Evolutionary conservation across 2,888 invertebrate genomes (phyloP), one percentile per base, ranked within the genome.

Genomic region (Athetis lepigone): DNA sequence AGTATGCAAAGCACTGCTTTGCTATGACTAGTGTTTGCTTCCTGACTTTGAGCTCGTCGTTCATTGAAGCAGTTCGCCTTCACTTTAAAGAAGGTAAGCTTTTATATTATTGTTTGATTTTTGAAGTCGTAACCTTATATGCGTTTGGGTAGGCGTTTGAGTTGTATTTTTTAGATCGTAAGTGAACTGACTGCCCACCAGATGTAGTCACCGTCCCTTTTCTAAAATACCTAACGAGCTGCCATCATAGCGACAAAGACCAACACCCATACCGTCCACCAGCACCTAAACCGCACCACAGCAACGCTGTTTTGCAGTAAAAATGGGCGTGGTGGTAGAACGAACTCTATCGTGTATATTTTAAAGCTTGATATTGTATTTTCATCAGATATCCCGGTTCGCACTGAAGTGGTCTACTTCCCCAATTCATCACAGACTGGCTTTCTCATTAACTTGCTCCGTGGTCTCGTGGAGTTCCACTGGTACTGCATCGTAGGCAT

Each of bases 401-500:
- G 85, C 2, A 88, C 84, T 2, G 88, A 88, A 79, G 88, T 90
- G 1, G 85, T 87, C 0, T 86, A 74, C 47, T 87, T 80, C 55
- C 92, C 92, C 0, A 62, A 60, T 2, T 45, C 79, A 11, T 57
- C 75, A 2, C 56, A 82, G 1, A 68, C 77, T 0, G 90, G 90
- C 0, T 5, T 84, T 5, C 7, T 83, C 1, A 69, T 83, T 4
- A 85, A 87, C 54, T 66, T 90, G 0, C 39, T 88, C 0, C 80
- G 88, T 0, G 76, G 89, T 65, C 56, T 90, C 36, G 71, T 83
- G 0, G 82, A 90, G 18, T 52, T 87, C 9, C 90, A 91, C 63
- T 91, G 90, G 89, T 92, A 87, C 81, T 86, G 68, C 58, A 65
- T 88, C 1, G 83, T 90, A 4, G 74, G 77, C 6, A 80, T 87